Evolutionary conservation across 2,797 vertebrate genomes (phyloP).

Genomic region (Melanotaenia trifasciata): DNA sequence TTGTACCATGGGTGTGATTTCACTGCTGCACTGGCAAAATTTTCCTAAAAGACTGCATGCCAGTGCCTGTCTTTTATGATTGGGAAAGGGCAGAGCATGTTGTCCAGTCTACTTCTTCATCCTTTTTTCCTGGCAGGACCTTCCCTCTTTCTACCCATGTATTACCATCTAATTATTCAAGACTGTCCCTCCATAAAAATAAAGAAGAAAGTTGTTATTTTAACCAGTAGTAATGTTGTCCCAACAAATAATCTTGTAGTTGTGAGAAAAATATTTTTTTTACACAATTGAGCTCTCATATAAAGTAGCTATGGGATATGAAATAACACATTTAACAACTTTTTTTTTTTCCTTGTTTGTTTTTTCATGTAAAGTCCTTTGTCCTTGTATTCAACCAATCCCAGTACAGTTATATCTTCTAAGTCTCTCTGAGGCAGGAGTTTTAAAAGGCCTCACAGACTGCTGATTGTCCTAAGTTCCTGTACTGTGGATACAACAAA

Average conservation of each 20-base stretch:
- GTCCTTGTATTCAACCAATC: background rate
- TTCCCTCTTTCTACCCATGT: constrained; percentile 9
- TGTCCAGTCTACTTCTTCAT: constrained; percentile 30
- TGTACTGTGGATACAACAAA: no score
- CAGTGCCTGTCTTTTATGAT: constrained; percentile 37
- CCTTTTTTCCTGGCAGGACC: constrained; percentile 13
- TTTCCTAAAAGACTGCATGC: constrained; percentile 56
- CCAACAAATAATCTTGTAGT: background rate
- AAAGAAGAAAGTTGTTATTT: background rate
- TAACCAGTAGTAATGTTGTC: background rate
- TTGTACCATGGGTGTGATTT: constrained; percentile 56
- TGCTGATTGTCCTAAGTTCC: background rate
- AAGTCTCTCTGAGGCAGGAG: background rate
- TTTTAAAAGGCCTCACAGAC: background rate
- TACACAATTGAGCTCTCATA: background rate
- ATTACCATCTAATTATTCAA: constrained; percentile 10
- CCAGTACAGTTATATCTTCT: background rate
- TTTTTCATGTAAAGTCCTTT: no score
- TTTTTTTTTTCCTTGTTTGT: background rate
- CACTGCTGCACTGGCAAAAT: constrained; percentile 63
- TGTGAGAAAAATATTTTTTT: background rate
- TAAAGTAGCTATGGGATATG: background rate
- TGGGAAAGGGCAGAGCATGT: constrained; percentile 35
- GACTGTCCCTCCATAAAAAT: background rate
- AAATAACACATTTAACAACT: no score